These are phyloP conservation scores for Hermodice carunculata DNA, from an alignment of 2,888 invertebrate species.

Conservation along the genomic window DNA sequence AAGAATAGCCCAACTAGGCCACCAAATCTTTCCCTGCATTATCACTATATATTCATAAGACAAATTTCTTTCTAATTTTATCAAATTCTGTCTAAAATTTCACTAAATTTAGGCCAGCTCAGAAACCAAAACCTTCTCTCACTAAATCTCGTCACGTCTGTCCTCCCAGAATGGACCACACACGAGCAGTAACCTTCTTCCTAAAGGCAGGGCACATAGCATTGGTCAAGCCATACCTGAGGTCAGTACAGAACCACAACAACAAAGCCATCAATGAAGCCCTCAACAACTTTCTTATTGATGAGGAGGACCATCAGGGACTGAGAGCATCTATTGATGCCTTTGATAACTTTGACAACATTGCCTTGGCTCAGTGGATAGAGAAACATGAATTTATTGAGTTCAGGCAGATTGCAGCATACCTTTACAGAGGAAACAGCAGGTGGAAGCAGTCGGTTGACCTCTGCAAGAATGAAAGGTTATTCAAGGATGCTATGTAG, in stretches of 20 bases:
- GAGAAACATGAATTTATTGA: conserved; percentile 99
- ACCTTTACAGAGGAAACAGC: conserved; percentile 99
- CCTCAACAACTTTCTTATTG: conserved; percentile 93
- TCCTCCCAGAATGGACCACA: conserved; percentile 99
- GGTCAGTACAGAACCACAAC: conserved; percentile 97
- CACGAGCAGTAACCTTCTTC: conserved; percentile 80
- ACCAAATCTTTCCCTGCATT: too few species aligned
- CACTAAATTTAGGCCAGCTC: too few species aligned
- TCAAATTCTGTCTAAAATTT: too few species aligned
- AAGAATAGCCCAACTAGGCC: too few species aligned
- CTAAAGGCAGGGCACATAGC: conserved; percentile 86
- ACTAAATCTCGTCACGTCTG: too few species aligned
- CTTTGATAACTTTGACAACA: conserved; percentile 99
- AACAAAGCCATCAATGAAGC: conserved; percentile 99
- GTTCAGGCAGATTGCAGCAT: conserved; percentile 98
- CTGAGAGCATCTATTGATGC: conserved; percentile 98
- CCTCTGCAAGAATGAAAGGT: conserved; percentile 97
- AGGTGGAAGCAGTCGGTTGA: conserved; percentile 99
- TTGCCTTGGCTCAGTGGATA: conserved; percentile 95
- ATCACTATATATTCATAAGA: too few species aligned
- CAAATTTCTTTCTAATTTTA: too few species aligned
- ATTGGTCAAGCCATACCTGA: conserved; percentile 96
- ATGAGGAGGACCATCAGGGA: conserved; percentile 91
- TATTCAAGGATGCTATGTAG: conserved; percentile 99
- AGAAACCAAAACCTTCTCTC: too few species aligned